Conservation (phyloP, 2,797 vertebrate genomes). For the Bothrops alternatus region DNA sequence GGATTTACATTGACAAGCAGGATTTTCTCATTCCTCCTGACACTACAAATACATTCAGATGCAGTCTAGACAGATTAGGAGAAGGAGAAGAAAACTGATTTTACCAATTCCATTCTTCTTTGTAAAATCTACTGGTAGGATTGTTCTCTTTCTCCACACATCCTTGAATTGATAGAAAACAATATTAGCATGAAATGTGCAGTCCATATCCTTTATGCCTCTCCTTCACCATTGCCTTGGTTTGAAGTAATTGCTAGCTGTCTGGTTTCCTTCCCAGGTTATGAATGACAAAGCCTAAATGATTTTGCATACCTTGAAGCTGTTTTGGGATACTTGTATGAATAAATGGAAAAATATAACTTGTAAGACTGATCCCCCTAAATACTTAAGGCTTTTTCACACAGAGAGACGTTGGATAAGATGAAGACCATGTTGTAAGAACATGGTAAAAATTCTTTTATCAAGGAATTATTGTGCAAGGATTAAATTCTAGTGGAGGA, state of each 20-base stretch:
- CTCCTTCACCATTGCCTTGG: background rate
- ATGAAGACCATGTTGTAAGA: background rate
- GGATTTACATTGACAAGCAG: background rate
- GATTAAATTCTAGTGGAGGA: background rate
- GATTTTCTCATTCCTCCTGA: background rate
- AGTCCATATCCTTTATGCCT: background rate
- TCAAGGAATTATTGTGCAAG: background rate
- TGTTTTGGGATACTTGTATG: background rate
- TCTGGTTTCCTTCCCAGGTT: background rate
- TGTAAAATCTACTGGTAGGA: background rate
- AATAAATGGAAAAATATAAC: background rate
- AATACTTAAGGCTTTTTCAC: background rate
- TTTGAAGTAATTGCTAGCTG: background rate
- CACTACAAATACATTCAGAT: background rate
- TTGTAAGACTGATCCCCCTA: background rate
- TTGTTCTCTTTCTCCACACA: background rate
- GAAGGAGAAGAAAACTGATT: background rate
- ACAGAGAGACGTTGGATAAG: background rate
- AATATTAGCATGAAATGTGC: background rate
- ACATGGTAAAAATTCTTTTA: background rate
- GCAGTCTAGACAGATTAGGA: background rate
- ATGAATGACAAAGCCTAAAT: background rate
- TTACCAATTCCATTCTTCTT: background rate
- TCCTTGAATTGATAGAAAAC: background rate
- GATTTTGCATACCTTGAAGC: background rate